These are phyloP conservation scores for Halocynthia aurantium DNA, from an alignment of 23 tunicate species.

Conservation along the genomic window DNA sequence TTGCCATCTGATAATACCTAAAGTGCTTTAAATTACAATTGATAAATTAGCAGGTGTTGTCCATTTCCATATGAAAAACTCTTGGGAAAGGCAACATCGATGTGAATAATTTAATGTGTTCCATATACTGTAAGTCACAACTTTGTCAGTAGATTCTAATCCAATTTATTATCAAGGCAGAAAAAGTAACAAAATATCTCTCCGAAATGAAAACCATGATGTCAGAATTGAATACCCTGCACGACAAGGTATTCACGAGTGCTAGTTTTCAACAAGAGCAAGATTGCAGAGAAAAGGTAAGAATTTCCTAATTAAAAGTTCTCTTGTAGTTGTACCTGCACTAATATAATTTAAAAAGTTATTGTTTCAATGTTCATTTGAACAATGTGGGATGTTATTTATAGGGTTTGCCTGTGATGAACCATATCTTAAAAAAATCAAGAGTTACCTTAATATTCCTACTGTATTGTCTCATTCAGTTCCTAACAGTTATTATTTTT, in stretches of 20 bases:
- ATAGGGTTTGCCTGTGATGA: too few relatives aligned
- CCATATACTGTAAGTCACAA: neutral
- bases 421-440: too few relatives aligned
- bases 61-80: neutral
- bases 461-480: too few relatives aligned
- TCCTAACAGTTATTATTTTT: too few relatives aligned
- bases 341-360: too few relatives aligned
- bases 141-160: neutral
- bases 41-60: too few relatives aligned
- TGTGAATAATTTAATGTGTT: neutral
- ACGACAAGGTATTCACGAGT: slow-evolving; percentile 30
- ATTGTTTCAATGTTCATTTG: slow-evolving; percentile 6
- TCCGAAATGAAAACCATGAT: slow-evolving; percentile 38
- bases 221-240: slow-evolving; percentile 33
- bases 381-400: neutral
- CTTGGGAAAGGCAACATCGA: neutral
- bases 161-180: slow-evolving; percentile 25
- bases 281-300: slow-evolving; percentile 36
- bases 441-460: too few relatives aligned
- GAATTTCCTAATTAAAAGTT: neutral
- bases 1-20: neutral
- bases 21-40: too few relatives aligned
- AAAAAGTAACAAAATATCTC: slow-evolving; percentile 49
- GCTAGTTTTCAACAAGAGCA: slow-evolving; percentile 25
- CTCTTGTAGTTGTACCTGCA: too few relatives aligned